Conservation (phyloP, 2,888 invertebrate genomes). For the Allolobophora icterica region DNA sequence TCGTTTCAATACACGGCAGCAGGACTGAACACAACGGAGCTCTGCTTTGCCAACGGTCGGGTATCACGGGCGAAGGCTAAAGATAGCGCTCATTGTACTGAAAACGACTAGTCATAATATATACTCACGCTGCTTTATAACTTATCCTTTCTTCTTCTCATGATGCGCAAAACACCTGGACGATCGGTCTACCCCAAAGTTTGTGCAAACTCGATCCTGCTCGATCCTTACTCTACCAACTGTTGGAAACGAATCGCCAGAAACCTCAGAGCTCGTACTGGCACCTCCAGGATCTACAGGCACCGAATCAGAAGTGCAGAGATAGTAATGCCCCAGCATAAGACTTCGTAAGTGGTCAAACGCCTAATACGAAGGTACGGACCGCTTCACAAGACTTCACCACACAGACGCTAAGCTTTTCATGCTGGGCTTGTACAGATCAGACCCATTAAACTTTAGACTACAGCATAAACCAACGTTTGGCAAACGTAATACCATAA, state of each 20-base stretch:
- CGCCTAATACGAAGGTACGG: not conserved
- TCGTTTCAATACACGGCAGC: not conserved
- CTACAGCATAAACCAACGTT: not conserved
- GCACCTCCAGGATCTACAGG: slow-evolving; percentile 17
- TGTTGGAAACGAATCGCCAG: not conserved
- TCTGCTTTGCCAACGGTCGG: not conserved
- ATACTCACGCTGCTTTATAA: not conserved
- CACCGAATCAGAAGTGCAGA: slow-evolving; percentile 17
- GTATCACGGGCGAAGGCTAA: not conserved
- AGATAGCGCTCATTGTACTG: not conserved
- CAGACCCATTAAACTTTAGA: slow-evolving; percentile 17
- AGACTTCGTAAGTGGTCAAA: slow-evolving; percentile 1
- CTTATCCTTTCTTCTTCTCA: not conserved
- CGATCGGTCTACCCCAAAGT: not conserved
- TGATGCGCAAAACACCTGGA: not conserved
- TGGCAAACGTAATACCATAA: not conserved
- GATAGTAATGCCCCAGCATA: not conserved
- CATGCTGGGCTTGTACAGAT: not conserved
- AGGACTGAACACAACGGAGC: not conserved
- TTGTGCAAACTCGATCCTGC: not conserved
- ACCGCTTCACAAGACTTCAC: not conserved
- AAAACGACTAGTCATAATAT: not conserved
- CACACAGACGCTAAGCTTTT: not conserved
- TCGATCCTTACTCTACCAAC: not conserved
- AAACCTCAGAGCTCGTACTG: not conserved